Conservation (phyloP, 2,888 invertebrate species). For the Acanthacorydalis orientalis region DNA sequence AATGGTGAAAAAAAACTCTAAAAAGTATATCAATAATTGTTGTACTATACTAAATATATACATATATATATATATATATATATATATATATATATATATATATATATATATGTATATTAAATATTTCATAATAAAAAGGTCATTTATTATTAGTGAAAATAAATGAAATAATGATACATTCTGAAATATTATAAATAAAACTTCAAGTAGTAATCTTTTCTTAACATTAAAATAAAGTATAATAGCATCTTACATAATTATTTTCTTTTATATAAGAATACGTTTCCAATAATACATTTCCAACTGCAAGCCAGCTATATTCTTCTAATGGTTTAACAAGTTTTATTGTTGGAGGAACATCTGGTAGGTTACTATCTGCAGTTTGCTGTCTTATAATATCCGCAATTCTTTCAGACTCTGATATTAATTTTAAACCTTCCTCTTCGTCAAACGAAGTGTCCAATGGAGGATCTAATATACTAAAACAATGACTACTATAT, state of each 20-base stretch:
- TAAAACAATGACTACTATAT: conserved; percentile 9
- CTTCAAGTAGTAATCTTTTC: neutral
- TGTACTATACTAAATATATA: neutral
- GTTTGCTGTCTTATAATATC: conserved; percentile 33
- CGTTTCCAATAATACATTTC: conserved; percentile 43
- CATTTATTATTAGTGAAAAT: too few relatives aligned
- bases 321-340: conserved; percentile 39
- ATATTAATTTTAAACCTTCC: conserved; percentile 33
- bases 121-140: too few relatives aligned
- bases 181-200: neutral
- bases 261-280: conserved; percentile 46
- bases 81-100: too few relatives aligned
- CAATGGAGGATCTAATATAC: conserved; percentile 27
- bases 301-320: conserved; percentile 47
- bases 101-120: too few relatives aligned
- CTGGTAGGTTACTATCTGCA: conserved; percentile 32
- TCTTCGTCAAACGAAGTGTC: conserved; percentile 31
- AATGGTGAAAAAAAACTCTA: conserved; percentile 25
- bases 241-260: conserved; percentile 22
- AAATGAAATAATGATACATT: neutral
- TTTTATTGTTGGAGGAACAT: conserved; percentile 34
- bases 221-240: too few relatives aligned
- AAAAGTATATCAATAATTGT: conserved; percentile 6
- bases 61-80: too few relatives aligned
- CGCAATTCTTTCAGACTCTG: conserved; percentile 39